Evolutionary conservation across 2,113 vertebrate species (phyloP), one percentile per base, ranked within the genome.

Genomic region (Toxotes jaculatrix): DNA sequence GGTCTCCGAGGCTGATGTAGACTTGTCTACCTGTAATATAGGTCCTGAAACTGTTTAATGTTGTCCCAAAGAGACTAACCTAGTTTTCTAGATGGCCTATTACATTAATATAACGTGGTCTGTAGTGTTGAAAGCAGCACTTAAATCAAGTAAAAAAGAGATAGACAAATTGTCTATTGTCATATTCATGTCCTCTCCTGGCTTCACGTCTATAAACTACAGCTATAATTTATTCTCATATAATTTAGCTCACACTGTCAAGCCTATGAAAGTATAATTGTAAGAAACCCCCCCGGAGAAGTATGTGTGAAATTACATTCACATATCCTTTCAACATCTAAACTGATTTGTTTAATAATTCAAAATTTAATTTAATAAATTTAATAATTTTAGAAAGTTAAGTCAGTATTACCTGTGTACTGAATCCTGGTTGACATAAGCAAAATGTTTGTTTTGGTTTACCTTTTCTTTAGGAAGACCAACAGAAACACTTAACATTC

Each of bases 41-140:
- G 89, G 90, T 84, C 75, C 70, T 86, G 63, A 83, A 86, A 83
- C 62, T 59, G 70, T 91, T 89, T 89, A 83, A 86, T 60, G 45
- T 57, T 3, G 38, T 87, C 84, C 87, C 86, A 84, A 61, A 81
- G 90, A 90, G 78, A 80, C 40, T 68, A 87, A 83, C 88, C 87
- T 68, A 88, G 36, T 84, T 93, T 90, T 86, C 79, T 82, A 89
- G 84, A 81, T 88, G 88, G 68, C 72, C 80, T 75, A 51, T 84
- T 66, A 87, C 77, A 77, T 67, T 59, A 75, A 57, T 23, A 74
- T 66, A 80, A 36, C 14, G 70, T 27, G 31, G 68, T 71, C 45
- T 32, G 53, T 7, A 3, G 51, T 62, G 74, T 47, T 72, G 32
- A 72, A 78, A 78, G 80, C 34, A 31, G 42, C 82, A 53, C 40